A percentile compares a stretch with the other conserved stretches of the same genome.
Conservation (phyloP, 2,888 invertebrate species). For the Gerris lacustris region DNA sequence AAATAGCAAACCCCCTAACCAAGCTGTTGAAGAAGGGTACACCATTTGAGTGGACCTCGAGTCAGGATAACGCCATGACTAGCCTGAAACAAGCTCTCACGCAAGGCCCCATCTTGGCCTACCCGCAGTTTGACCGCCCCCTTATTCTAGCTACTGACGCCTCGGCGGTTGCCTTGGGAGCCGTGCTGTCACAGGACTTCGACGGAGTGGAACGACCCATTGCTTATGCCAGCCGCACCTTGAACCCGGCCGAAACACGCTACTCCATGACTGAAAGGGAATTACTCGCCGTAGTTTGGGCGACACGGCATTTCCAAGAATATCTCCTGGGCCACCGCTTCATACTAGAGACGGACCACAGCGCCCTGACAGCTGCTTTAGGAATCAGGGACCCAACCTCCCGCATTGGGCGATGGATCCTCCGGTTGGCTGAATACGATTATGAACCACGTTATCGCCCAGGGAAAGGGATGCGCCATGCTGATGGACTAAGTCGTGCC, state of each 20-base stretch:
- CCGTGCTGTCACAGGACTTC: slow-evolving; percentile 10
- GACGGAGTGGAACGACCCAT: slow-evolving; percentile 7
- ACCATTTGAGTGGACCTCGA: slow-evolving; percentile 27
- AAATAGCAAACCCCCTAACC: slow-evolving; percentile 32
- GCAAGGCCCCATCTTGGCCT: slow-evolving; percentile 32
- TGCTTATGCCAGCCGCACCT: slow-evolving; percentile 13
- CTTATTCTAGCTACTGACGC: slow-evolving; percentile 10
- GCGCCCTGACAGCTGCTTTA: slow-evolving; percentile 35
- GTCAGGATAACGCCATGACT: slow-evolving; percentile 24
- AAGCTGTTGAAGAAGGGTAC: slow-evolving; percentile 20
- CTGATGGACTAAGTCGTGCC: slow-evolving; percentile 9
- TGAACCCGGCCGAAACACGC: slow-evolving; percentile 6
- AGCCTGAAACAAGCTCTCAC: slow-evolving; percentile 20
- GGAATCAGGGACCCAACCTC: slow-evolving; percentile 35
- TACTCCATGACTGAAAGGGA: slow-evolving; percentile 13
- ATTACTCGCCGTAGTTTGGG: slow-evolving; percentile 32
- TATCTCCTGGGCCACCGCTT: slow-evolving; percentile 35
- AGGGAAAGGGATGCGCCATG: not conserved
- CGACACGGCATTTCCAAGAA: slow-evolving; percentile 31
- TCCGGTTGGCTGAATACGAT: slow-evolving; percentile 34
- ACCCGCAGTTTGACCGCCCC: not conserved
- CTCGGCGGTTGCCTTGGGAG: slow-evolving; percentile 9
- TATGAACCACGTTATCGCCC: slow-evolving; percentile 20
- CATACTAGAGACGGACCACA: slow-evolving; percentile 36
- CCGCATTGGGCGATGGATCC: slow-evolving; percentile 34